These are phyloP conservation scores for Dallia pectoralis DNA, from an alignment of 2,797 vertebrate genomes.

Conservation along the genomic window DNA sequence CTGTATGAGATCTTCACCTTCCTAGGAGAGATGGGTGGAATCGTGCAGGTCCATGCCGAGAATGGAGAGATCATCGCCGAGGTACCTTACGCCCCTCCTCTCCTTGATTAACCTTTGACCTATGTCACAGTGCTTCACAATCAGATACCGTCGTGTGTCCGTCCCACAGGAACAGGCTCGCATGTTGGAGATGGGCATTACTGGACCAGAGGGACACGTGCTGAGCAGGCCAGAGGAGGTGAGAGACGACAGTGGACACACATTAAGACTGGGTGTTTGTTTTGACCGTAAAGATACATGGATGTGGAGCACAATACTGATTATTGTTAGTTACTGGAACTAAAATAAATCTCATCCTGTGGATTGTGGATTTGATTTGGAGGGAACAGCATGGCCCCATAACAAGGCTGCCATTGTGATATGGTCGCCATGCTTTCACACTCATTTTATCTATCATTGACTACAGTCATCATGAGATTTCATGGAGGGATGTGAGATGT, in stretches of 20 bases:
- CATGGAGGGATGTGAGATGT: too few relatives aligned
- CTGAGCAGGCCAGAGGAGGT: conserved; percentile 98
- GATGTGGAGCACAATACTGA: too few relatives aligned
- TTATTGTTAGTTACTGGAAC: neutral
- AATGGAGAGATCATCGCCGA: conserved; percentile 97
- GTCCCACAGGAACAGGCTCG: conserved; percentile 86
- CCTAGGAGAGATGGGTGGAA: conserved; percentile 87
- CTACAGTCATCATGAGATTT: too few relatives aligned
- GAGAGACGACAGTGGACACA: conserved; percentile 20
- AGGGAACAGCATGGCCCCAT: neutral
- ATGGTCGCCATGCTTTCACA: too few relatives aligned
- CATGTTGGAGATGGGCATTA: conserved; percentile 98
- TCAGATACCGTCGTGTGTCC: conserved; percentile 22
- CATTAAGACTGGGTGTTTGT: neutral
- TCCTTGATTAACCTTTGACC: neutral
- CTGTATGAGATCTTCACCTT: conserved; percentile 95
- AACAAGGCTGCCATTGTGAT: neutral
- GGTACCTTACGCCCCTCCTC: conserved; percentile 71
- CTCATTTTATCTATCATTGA: too few relatives aligned
- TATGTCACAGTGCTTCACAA: conserved; percentile 42
- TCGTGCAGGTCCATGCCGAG: conserved; percentile 97
- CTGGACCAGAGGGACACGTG: conserved; percentile 94
- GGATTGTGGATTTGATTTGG: too few relatives aligned
- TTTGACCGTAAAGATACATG: neutral
- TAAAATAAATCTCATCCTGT: too few relatives aligned